These are phyloP conservation scores for Pleuronectes platessa DNA, from an alignment of 2,113 vertebrate species.

Conservation along the genomic window DNA sequence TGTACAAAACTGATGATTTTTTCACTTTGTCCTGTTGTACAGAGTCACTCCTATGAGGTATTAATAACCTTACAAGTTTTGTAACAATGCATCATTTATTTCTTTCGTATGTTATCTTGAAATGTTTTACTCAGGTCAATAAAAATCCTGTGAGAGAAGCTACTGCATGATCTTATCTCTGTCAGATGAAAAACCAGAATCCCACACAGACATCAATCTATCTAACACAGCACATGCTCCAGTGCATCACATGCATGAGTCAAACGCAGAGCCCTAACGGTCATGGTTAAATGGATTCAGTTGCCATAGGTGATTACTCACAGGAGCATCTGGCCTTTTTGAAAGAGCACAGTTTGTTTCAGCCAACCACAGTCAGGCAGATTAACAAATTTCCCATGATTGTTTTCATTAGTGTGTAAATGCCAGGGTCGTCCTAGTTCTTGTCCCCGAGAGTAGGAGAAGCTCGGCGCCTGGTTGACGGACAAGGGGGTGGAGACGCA, in stretches of 20 bases:
- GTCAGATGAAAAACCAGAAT: neutral
- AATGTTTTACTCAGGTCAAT: constrained; percentile 10
- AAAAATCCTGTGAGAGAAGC: neutral
- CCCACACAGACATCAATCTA: neutral
- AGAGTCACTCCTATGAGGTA: neutral
- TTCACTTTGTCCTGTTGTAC: constrained; percentile 10
- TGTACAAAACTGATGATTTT: constrained; percentile 17
- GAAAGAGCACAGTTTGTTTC: constrained; percentile 77
- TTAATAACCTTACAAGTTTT: constrained; percentile 9
- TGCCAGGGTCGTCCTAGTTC: constrained; percentile 65
- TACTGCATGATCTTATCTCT: constrained; percentile 3
- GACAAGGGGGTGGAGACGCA: neutral
- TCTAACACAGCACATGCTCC: neutral
- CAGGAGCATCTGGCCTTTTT: constrained; percentile 76
- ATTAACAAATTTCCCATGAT: constrained; percentile 78
- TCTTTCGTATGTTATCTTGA: constrained; percentile 4
- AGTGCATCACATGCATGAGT: constrained; percentile 37
- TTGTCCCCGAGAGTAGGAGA: constrained; percentile 37
- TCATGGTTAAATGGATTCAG: constrained; percentile 65
- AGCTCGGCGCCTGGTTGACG: constrained; percentile 19
- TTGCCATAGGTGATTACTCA: constrained; percentile 75
- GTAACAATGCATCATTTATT: neutral
- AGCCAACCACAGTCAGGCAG: constrained; percentile 50
- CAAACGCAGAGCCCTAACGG: constrained; percentile 49
- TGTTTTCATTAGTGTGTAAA: constrained; percentile 78